Percentiles rank a stretch among this genome's conserved stretches.
phyloP scores from a whole-genome alignment of 2,797 vertebrate genomes.

The Nyctibius grandis region DNA sequence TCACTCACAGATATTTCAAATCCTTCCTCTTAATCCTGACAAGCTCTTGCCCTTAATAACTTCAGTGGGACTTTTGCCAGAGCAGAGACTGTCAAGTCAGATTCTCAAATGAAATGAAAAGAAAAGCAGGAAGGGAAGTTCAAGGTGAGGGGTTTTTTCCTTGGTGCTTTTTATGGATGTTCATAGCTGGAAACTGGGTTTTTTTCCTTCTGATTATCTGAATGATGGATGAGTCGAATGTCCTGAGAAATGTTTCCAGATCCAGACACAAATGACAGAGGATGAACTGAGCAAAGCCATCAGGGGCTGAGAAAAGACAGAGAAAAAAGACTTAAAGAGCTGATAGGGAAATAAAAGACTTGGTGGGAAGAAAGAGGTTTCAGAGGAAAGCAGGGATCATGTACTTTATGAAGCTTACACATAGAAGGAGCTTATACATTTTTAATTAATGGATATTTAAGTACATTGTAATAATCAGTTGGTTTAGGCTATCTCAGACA shows the following conservation, averaged over 20 bases:
- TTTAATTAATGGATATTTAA: not conserved
- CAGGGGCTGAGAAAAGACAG: not conserved
- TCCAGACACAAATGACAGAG: constrained; percentile 40
- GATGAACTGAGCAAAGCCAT: constrained; percentile 17
- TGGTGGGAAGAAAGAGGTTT: not conserved
- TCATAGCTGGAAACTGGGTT: not conserved
- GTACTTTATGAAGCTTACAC: not conserved
- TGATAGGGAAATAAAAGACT: constrained; percentile 2
- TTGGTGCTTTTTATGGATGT: constrained; percentile 34
- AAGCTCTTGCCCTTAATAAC: constrained; percentile 65
- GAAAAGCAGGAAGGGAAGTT: constrained; percentile 55
- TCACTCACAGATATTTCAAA: constrained; percentile 57
- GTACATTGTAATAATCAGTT: not conserved
- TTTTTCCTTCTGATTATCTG: constrained; percentile 35
- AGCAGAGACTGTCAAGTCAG: constrained; percentile 57
- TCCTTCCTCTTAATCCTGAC: constrained; percentile 63
- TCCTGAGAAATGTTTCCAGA: constrained; percentile 33
- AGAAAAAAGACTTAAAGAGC: not conserved
- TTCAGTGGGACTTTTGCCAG: constrained; percentile 62
- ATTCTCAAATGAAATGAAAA: constrained; percentile 35
- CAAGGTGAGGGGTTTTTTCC: constrained; percentile 29
- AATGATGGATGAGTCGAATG: constrained; percentile 37
- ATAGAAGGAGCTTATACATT: not conserved
- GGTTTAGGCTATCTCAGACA: not conserved
- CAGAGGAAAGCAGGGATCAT: not conserved